Conservation (phyloP, 2,113 vertebrate species). For the Archilochus colubris region DNA sequence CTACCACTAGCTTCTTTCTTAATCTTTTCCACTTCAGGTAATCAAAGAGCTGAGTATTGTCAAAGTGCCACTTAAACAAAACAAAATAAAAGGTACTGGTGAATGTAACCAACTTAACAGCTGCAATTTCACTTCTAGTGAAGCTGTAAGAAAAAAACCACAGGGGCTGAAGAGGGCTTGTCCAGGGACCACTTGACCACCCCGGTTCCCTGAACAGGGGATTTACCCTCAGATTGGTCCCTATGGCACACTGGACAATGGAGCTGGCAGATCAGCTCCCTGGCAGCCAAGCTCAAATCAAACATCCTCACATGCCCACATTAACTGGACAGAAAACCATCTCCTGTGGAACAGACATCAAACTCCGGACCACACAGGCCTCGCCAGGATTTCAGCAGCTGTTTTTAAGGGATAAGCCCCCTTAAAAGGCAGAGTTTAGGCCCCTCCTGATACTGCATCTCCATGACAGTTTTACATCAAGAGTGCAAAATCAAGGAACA, state of each 20-base stretch:
- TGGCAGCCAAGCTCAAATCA: background rate
- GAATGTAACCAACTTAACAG: background rate
- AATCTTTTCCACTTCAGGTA: background rate
- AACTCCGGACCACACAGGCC: background rate
- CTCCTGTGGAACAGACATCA: background rate
- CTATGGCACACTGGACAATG: accelerated
- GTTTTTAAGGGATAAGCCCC: background rate
- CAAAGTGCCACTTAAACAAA: background rate
- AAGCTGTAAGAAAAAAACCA: background rate
- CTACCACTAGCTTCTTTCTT: background rate
- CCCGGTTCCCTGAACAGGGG: background rate
- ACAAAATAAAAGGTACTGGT: background rate
- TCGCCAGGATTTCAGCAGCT: background rate
- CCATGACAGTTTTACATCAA: background rate
- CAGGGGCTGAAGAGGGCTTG: background rate
- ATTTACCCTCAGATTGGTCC: background rate
- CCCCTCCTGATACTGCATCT: background rate
- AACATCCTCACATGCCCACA: background rate
- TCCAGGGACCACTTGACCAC: background rate
- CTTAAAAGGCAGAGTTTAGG: background rate
- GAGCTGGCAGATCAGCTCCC: background rate
- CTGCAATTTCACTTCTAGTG: background rate
- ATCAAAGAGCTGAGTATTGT: background rate
- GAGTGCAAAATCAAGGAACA: background rate
- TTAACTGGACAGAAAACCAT: background rate